These are phyloP conservation scores for Caerostris darwini DNA, from an alignment of 1,140 invertebrate genomes.

Conservation along the genomic window DNA sequence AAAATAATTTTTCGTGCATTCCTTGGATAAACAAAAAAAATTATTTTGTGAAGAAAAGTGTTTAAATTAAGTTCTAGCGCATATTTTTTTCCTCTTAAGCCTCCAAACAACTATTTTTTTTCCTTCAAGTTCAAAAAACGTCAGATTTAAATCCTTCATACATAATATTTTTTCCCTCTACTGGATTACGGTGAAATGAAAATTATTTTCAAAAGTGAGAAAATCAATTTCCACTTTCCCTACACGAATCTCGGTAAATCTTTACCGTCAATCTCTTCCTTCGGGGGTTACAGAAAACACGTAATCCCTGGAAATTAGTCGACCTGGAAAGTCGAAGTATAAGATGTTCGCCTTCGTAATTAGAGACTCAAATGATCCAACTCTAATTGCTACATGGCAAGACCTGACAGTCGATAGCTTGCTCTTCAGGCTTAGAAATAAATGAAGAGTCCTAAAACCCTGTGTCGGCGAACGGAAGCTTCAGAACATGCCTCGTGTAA, in stretches of 20 bases:
- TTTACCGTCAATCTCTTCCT: background rate
- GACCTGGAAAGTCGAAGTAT: conserved; percentile 28
- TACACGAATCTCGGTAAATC: conserved; percentile 19
- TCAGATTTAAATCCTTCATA: background rate
- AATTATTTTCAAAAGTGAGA: conserved; percentile 1
- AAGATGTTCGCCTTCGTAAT: conserved; percentile 30
- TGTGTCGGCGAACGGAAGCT: background rate
- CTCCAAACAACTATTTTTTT: no score
- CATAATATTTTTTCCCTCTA: background rate
- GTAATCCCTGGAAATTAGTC: conserved; percentile 46
- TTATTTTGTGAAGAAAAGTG: no score
- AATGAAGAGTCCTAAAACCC: conserved; percentile 33
- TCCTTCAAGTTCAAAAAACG: no score
- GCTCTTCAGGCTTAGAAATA: conserved; percentile 18
- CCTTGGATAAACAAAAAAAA: no score
- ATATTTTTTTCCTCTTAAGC: no score
- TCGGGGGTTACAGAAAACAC: conserved; percentile 4
- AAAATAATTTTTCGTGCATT: no score
- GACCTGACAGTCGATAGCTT: conserved; percentile 48
- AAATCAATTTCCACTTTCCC: background rate
- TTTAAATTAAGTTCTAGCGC: no score
- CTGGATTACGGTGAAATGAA: background rate
- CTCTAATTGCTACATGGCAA: conserved; percentile 42
- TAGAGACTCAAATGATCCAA: conserved; percentile 49
- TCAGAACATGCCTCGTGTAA: background rate